phyloP scores from a whole-genome alignment of 35 echinoderm and acorn worm species.

The Heliocidaris tuberculata region DNA sequence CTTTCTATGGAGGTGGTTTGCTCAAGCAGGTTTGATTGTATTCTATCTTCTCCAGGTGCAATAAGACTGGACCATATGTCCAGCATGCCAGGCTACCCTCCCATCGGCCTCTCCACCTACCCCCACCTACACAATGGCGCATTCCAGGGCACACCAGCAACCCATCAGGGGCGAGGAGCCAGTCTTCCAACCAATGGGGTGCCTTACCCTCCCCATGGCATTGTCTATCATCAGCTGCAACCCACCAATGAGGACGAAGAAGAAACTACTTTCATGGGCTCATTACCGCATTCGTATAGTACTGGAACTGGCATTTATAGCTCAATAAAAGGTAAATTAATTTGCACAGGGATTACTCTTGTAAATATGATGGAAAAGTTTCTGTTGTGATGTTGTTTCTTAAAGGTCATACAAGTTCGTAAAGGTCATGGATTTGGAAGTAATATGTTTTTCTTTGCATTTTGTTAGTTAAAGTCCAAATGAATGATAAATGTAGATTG shows the following conservation, averaged over 20 bases:
- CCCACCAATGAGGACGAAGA: constrained; percentile 46
- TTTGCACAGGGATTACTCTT: neutral
- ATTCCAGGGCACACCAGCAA: constrained; percentile 32
- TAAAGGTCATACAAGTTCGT: too few species aligned
- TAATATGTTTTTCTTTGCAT: neutral
- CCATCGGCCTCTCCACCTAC: constrained; percentile 39
- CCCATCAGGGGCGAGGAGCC: constrained; percentile 21
- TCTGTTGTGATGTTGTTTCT: neutral
- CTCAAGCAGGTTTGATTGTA: too few species aligned
- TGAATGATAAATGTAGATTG: too few species aligned
- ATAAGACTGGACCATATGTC: constrained; percentile 22
- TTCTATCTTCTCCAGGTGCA: neutral
- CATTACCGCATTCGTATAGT: constrained; percentile 42
- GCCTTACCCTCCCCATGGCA: constrained; percentile 28
- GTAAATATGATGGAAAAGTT: neutral
- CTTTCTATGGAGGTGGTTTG: too few species aligned
- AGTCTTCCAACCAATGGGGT: constrained; percentile 44
- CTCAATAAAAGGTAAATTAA: constrained; percentile 43
- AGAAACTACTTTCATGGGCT: constrained; percentile 24
- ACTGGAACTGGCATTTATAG: constrained; percentile 48
- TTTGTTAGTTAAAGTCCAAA: too few species aligned
- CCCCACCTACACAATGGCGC: constrained; percentile 42
- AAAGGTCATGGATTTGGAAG: neutral
- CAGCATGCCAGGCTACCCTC: constrained; percentile 43
- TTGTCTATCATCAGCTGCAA: constrained; percentile 42